Base-by-base conservation (phyloP, 1,140 invertebrate genomes). In the Melanaphis sacchari region DNA sequence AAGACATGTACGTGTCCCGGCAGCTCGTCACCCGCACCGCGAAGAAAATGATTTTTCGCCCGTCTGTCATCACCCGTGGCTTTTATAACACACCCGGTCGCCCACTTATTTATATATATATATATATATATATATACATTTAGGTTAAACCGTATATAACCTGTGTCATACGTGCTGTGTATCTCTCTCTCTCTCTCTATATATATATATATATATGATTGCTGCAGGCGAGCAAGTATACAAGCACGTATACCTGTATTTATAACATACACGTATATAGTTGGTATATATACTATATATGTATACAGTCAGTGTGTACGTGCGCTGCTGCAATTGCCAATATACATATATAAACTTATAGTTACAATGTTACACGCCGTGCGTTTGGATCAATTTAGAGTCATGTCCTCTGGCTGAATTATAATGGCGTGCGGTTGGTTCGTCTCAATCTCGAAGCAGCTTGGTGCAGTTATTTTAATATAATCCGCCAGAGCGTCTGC, bases 331-430 rank as follows among this genome's bases (percentile, higher is more conserved):
- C 31, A 15, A 31, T n/a, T 15, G 15, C 15, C 31, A n/a, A 18
- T 76, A 76, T 18, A 76, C 6, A 76, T 18, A 54, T 8, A 11
- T 31, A 31, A 9, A 66, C 54, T 59, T 15, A n/a, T n/a, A n/a
- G 18, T 18, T 15, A 76, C n/a, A 76, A n/a, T n/a, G n/a, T n/a
- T n/a, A n/a, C n/a, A n/a, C n/a, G n/a, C n/a, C 59, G 59, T 76
- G 59, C 59, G 59, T 76, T 76, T 18, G 31, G 59, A 76, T 76
- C 59, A 76, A 76, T 76, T 76, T 36, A 36, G 11, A 76, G 59
- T n/a, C 59, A 76, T 76, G 59, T 76, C 59, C 59, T 76, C 59
- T 76, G 59, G 59, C 59, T 76, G 59, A 76, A n/a, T 76, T 76
- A 76, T 76, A 76, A 76, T 76, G 31, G 59, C n/a, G 59, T 76